These are phyloP conservation scores for Latheticus oryzae DNA, from an alignment of 2,888 invertebrate species.

Conservation along the genomic window DNA sequence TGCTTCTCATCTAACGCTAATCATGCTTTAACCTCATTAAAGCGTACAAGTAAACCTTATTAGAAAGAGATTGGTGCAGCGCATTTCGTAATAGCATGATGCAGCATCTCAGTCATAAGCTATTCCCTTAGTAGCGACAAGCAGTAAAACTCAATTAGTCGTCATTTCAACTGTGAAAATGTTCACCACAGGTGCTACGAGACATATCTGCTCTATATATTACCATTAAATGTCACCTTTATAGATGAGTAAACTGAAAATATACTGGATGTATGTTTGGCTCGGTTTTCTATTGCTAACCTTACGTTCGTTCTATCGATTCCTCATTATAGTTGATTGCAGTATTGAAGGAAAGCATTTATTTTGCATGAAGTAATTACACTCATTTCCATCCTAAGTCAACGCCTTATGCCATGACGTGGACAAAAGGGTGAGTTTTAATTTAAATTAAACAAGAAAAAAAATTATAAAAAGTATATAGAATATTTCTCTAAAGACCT, in stretches of 20 bases:
- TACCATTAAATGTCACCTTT: slow-evolving; percentile 17
- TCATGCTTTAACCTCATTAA: slow-evolving; percentile 20
- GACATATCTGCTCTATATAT: slow-evolving; percentile 24
- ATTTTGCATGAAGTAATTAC: slow-evolving; percentile 19
- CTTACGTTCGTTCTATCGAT: slow-evolving; percentile 5
- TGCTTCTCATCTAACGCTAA: slow-evolving; percentile 4
- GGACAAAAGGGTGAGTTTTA: too few species aligned
- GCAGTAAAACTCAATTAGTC: slow-evolving; percentile 33
- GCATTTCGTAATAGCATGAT: slow-evolving; percentile 28
- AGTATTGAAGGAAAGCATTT: slow-evolving; percentile 2
- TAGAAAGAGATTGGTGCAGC: slow-evolving; percentile 27
- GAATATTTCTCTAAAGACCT: slow-evolving; percentile 2
- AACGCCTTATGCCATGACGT: too few species aligned
- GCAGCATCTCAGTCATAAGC: slow-evolving; percentile 29
- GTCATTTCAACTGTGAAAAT: slow-evolving; percentile 30
- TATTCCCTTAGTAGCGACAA: slow-evolving; percentile 23
- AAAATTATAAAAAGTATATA: too few species aligned
- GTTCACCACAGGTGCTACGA: slow-evolving; percentile 32
- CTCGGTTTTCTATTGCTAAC: neutral
- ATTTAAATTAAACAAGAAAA: too few species aligned
- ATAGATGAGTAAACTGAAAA: slow-evolving; percentile 15
- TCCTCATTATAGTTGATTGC: slow-evolving; percentile 3
- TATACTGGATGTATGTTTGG: slow-evolving; percentile 11
- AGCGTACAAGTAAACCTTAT: slow-evolving; percentile 19
- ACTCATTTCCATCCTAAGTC: too few species aligned